Base-by-base conservation (phyloP, 1,140 invertebrate genomes). In the Acromyrmex charruanus region DNA sequence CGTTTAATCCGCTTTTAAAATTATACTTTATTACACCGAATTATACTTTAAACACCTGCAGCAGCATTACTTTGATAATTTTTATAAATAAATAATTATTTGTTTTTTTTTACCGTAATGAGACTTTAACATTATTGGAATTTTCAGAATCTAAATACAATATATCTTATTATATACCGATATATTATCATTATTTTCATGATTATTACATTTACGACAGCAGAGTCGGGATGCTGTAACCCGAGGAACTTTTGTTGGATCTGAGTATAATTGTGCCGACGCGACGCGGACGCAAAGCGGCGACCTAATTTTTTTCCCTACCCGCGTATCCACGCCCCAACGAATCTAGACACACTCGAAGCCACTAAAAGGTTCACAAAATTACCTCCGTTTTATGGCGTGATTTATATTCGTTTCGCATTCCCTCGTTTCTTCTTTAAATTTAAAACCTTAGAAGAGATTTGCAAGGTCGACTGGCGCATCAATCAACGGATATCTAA, bases 331-430 rank as follows among this genome's bases (percentile, higher is more conserved):
- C 21, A 44, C 10, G n/a, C 66, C 21, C 79, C 35, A 44, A 59
- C 51, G 65, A 58, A 81, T 69, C 16, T 21, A 44, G 49, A 71
- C 39, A 81, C 63, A 59, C 77, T 39, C 51, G 5, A 81, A 81
- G 66, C 21, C 51, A 59, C 51, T 59, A 81, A 81, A 81, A 71
- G 35, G 79, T 71, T 81, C 31, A 44, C 66, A 35, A 71, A 81
- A 71, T 81, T 59, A 59, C 79, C 79, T 71, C 66, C 66, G 35
- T 81, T 81, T 81, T 81, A 81, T n/a, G 21, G 16, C 31, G 35
- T 81, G 66, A 81, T 81, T 81, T 81, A 81, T 81, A 81, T 81
- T 81, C 53, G 66, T 71, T 55, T 81, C 65, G 49, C n/a, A 81
- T 81, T 44, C 53, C 58, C 31, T 44, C 66, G 10, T 81, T 81